These are phyloP conservation scores for Halcyon badia DNA, from an alignment of 2,797 vertebrate species.

Conservation along the genomic window DNA sequence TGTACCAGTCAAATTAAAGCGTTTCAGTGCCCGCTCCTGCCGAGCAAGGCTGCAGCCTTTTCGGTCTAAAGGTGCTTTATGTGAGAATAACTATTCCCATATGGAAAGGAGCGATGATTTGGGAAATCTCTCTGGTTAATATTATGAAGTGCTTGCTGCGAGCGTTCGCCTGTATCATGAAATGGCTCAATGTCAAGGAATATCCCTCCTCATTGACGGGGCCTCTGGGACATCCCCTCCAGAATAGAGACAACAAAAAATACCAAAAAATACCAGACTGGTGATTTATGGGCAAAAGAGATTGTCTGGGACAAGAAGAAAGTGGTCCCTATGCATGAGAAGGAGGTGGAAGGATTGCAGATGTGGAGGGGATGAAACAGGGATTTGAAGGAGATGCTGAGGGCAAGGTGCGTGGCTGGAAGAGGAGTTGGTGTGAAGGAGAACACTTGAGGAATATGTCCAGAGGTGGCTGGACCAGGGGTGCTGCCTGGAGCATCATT, in stretches of 20 bases:
- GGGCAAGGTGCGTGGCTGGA: background rate
- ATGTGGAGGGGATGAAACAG: background rate
- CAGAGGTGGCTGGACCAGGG: background rate
- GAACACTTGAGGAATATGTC: background rate
- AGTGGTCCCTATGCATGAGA: background rate
- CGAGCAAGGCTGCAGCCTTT: background rate
- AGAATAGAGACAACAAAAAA: background rate
- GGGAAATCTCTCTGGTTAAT: background rate
- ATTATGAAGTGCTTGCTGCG: background rate
- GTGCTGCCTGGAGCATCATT: background rate
- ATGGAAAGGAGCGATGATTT: background rate
- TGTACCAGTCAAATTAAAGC: background rate
- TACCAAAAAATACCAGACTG: background rate
- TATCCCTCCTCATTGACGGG: background rate
- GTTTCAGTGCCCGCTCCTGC: background rate
- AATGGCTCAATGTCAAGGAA: background rate
- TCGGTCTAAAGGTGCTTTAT: background rate
- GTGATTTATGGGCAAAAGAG: background rate
- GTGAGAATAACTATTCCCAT: background rate
- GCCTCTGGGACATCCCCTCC: fast-evolving
- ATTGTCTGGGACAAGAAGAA: background rate
- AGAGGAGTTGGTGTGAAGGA: background rate
- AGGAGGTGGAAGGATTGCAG: background rate
- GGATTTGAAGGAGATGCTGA: background rate
- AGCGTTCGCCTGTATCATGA: background rate